Evolutionary conservation across 92 coral and sea anemone species (phyloP).

Genomic region (Ricordea florida): DNA sequence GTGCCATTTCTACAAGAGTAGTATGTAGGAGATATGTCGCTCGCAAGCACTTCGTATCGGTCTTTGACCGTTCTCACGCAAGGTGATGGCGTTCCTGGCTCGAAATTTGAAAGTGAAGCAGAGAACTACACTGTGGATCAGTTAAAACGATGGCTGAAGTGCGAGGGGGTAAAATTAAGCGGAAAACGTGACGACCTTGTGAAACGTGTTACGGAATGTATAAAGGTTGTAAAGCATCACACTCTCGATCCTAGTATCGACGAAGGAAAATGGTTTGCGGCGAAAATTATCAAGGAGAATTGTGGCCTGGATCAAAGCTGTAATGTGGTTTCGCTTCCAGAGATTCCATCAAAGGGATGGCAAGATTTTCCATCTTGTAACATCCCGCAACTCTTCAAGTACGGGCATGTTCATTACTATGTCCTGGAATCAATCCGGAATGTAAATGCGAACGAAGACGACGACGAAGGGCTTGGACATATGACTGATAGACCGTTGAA

Average conservation of each 20-base stretch:
- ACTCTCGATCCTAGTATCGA: slow-evolving; percentile 55
- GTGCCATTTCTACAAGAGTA: slow-evolving; percentile 9
- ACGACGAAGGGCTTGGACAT: slow-evolving; percentile 35
- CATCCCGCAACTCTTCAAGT: slow-evolving; percentile 58
- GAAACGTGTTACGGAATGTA: slow-evolving; percentile 39
- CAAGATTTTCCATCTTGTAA: slow-evolving; percentile 32
- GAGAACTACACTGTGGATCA: slow-evolving; percentile 32
- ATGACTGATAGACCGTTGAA: slow-evolving; percentile 66
- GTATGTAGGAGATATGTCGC: slow-evolving; percentile 12
- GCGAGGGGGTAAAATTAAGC: slow-evolving; percentile 57
- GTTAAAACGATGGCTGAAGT: slow-evolving; percentile 66
- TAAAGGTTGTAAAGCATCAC: slow-evolving; percentile 22
- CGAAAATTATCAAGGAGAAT: slow-evolving; percentile 23
- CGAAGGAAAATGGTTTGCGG: slow-evolving; percentile 48
- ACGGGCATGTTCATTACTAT: slow-evolving; percentile 63
- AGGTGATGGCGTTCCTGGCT: slow-evolving; percentile 38
- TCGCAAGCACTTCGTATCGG: slow-evolving; percentile 21
- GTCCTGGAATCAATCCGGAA: slow-evolving; percentile 14
- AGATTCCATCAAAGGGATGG: slow-evolving; percentile 36
- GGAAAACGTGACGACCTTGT: slow-evolving; percentile 57
- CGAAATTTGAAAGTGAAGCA: slow-evolving; percentile 16
- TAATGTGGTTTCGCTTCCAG: slow-evolving; percentile 11
- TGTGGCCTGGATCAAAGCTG: not conserved
- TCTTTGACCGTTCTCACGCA: slow-evolving; percentile 26
- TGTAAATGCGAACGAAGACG: slow-evolving; percentile 17